Conservation (phyloP, 2,888 invertebrate genomes). For the Thecophora atra region DNA sequence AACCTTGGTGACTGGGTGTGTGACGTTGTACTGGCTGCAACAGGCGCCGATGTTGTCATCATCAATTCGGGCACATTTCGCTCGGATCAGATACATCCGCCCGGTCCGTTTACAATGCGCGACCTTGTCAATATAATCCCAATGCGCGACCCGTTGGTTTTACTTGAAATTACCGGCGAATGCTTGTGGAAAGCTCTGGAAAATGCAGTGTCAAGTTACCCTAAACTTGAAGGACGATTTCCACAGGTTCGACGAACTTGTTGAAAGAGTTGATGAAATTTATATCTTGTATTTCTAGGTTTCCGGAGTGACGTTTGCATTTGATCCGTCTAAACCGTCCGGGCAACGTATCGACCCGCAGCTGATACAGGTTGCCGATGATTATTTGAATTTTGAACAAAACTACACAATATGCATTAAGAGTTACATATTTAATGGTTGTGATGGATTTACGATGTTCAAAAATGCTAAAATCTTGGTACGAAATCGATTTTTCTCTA, state of each 20-base stretch:
- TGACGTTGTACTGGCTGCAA: slow-evolving; percentile 83
- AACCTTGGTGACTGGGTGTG: slow-evolving; percentile 89
- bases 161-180: slow-evolving; percentile 77
- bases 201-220: slow-evolving; percentile 86
- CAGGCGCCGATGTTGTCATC: slow-evolving; percentile 85
- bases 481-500: slow-evolving; percentile 51
- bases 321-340: slow-evolving; percentile 75
- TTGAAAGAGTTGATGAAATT: not conserved
- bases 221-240: slow-evolving; percentile 87
- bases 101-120: slow-evolving; percentile 84
- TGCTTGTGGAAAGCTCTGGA: slow-evolving; percentile 78
- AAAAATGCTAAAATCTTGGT: slow-evolving; percentile 79
- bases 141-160: slow-evolving; percentile 84
- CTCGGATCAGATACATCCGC: slow-evolving; percentile 72
- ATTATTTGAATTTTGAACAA: slow-evolving; percentile 78
- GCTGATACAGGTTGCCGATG: slow-evolving; percentile 84
- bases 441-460: slow-evolving; percentile 86
- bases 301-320: slow-evolving; percentile 79
- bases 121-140: slow-evolving; percentile 86
- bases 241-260: slow-evolving; percentile 71
- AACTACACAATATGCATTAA: slow-evolving; percentile 83
- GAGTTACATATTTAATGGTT: slow-evolving; percentile 81
- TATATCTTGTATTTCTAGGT: not conserved
- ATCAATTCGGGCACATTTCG: slow-evolving; percentile 78
- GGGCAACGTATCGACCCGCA: slow-evolving; percentile 77